Conservation (phyloP, 1,140 invertebrate genomes). For the Pseudoatta argentina region DNA sequence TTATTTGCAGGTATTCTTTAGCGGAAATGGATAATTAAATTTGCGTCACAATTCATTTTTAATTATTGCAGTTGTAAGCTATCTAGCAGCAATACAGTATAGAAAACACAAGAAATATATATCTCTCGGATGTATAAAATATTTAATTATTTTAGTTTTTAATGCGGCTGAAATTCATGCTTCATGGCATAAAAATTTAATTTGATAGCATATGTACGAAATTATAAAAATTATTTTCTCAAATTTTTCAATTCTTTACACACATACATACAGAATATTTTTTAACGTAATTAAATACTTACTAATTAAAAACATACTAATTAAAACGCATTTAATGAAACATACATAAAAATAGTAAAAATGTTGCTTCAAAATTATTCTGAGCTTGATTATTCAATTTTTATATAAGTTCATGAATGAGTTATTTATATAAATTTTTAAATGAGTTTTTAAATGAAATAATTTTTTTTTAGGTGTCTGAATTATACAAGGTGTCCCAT, state of each 20-base stretch:
- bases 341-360: neutral
- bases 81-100: neutral
- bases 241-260: neutral
- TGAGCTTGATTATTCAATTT: neutral
- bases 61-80: too few relatives aligned
- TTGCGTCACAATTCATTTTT: neutral
- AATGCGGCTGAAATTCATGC: neutral
- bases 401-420: neutral
- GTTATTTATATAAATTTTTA: neutral
- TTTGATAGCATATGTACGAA: neutral
- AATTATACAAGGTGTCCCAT: too few relatives aligned
- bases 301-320: neutral
- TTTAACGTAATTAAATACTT: neutral
- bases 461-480: too few relatives aligned
- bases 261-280: neutral
- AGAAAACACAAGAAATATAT: neutral
- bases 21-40: neutral
- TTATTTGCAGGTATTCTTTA: neutral
- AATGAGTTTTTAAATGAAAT: neutral
- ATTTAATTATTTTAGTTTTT: neutral
- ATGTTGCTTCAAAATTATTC: neutral
- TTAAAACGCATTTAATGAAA: constrained; percentile 19
- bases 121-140: neutral
- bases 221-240: neutral
- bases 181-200: neutral